Evolutionary conservation across 1,140 invertebrate genomes (phyloP), one percentile per base, ranked within the genome.

Genomic region (Drosophila hydei): DNA sequence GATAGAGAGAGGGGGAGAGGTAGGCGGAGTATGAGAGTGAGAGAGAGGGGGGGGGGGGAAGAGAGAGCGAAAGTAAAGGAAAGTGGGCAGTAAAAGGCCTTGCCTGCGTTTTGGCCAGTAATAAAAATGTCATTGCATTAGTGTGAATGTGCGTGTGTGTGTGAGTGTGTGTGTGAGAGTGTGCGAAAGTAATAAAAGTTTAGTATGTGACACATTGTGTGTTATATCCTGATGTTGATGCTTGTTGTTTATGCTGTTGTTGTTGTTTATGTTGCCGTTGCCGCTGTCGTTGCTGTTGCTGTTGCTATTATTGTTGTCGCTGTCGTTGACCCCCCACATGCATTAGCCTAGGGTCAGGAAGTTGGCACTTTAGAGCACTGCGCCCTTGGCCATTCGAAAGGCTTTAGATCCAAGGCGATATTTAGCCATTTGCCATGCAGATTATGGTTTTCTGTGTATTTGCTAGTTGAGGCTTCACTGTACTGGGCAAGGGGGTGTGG

Each of bases 91-190:
- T 85, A 77, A 84, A 79, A 64, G 79, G 72, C 72, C 45, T 43
- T 40, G 58, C 51, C 69, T 65, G 58, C 69, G 59, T 87, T 87
- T 87, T 80, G 77, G 70, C 27, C 71, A 63, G 81, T 85, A 85
- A 85, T 85, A 85, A 85, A 85, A 85, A 77, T 87, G 81, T 88
- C 81, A 79, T 78, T 87, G 81, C 83, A 87, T 87, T 88, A 85
- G 81, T 73, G 68, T 43, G 73, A 47, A 11, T 52, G 30, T 33
- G 56, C 62, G 56, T 51, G 16, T 45, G 50, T 61, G 0, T 50
- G 18, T 21, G 27, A 9, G 33, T 47, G 38, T 65, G 18, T 16
- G 3, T 33, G 72, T 63, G 55, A 43, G 56, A 16, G 40, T 33
- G 47, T 47, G 59, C 42, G 63, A 45, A 70, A 48, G 71, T 87